These are phyloP conservation scores for Limnephilus rhombicus DNA, from an alignment of 2,888 invertebrate genomes.

Conservation along the genomic window DNA sequence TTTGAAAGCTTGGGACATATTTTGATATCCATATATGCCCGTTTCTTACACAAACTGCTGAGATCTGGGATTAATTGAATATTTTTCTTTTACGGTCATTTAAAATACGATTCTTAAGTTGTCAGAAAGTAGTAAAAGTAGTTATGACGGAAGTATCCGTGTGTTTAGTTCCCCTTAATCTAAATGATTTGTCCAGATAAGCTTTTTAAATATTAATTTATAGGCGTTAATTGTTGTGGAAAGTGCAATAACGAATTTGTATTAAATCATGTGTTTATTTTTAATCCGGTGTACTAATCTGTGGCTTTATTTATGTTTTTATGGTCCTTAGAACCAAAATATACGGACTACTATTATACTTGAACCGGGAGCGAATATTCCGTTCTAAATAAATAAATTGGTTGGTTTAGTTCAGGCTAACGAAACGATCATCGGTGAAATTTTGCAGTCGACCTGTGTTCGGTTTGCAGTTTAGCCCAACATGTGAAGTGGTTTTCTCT, in stretches of 20 bases:
- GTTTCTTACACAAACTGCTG: background rate
- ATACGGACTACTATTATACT: background rate
- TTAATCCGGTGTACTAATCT: too few species aligned
- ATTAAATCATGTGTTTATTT: too few species aligned
- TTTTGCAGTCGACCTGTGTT: too few species aligned
- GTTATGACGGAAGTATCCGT: background rate
- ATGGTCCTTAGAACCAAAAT: background rate
- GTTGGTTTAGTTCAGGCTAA: background rate
- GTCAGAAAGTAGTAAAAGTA: background rate
- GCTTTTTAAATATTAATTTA: background rate
- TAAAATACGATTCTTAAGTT: background rate
- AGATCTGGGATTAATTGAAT: background rate
- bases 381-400: background rate
- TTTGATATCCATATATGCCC: background rate
- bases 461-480: too few species aligned
- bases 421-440: background rate
- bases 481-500: too few species aligned
- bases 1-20: background rate
- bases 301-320: background rate
- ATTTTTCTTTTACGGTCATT: background rate
- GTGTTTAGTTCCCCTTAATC: background rate
- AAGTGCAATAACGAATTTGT: background rate
- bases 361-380: background rate
- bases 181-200: background rate
- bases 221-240: background rate